These are phyloP conservation scores for Aphelocoma coerulescens DNA, from an alignment of 2,113 vertebrate genomes.

Conservation along the genomic window DNA sequence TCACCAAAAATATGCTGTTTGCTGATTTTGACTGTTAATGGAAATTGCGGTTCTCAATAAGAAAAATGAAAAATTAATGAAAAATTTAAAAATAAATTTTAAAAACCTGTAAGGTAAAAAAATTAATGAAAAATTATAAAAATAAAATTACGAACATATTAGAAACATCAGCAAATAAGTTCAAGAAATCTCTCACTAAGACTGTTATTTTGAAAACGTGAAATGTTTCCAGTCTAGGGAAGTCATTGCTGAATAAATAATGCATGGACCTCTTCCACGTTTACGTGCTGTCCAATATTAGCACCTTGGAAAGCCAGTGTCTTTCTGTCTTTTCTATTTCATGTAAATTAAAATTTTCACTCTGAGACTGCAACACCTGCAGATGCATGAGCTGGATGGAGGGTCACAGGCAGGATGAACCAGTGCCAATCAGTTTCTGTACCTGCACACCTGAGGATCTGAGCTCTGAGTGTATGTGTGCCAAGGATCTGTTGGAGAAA, in stretches of 20 bases:
- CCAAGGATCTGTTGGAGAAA: not conserved
- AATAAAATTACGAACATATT: not conserved
- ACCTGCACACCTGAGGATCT: not conserved
- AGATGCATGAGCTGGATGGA: not conserved
- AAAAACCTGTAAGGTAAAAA: not conserved
- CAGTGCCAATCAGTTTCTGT: not conserved
- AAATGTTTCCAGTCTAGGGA: not conserved
- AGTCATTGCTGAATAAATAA: conserved; percentile 1
- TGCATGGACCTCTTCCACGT: not conserved
- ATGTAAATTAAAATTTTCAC: not conserved
- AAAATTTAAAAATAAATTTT: not conserved
- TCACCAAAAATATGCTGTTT: not conserved
- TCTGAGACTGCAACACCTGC: not conserved
- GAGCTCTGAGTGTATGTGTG: not conserved
- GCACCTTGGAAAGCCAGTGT: not conserved
- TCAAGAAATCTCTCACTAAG: not conserved
- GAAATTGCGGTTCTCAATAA: not conserved
- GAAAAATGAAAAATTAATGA: not conserved
- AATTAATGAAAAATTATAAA: not conserved
- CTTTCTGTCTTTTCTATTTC: not conserved
- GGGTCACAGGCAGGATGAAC: not conserved
- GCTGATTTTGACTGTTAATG: not conserved
- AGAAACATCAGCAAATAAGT: not conserved
- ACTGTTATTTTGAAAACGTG: not conserved
- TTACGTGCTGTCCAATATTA: not conserved